These are phyloP conservation scores for Peromyscus leucopus DNA, from an alignment of 2,113 vertebrate species.

Conservation along the genomic window DNA sequence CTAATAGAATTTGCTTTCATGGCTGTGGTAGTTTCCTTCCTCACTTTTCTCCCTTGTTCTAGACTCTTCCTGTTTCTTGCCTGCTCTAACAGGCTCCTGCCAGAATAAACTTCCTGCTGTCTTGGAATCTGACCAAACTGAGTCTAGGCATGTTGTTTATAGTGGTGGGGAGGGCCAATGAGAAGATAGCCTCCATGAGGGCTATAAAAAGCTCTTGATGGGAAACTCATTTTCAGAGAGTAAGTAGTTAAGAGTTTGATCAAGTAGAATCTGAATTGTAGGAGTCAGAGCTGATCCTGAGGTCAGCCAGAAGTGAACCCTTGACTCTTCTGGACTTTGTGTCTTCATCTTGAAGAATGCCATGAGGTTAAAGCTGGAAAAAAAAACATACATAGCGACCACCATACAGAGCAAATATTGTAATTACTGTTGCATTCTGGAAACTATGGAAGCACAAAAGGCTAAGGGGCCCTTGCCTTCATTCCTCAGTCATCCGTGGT, in stretches of 20 bases:
- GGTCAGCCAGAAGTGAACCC: not conserved
- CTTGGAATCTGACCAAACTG: constrained; percentile 37
- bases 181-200: constrained; percentile 10
- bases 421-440: not conserved
- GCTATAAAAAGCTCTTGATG: not conserved
- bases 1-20: not conserved
- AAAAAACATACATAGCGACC: not conserved
- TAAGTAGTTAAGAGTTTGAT: not conserved
- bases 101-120: constrained; percentile 73
- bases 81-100: constrained; percentile 51
- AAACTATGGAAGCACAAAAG: not conserved
- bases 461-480: not conserved
- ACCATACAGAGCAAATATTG: not conserved
- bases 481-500: not conserved
- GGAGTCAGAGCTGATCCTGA: not conserved
- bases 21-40: constrained; percentile 34
- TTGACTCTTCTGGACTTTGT: not conserved
- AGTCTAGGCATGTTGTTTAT: constrained; percentile 54
- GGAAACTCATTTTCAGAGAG: constrained; percentile 26
- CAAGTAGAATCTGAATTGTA: not conserved
- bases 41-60: constrained; percentile 58
- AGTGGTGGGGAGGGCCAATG: not conserved
- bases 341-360: not conserved
- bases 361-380: not conserved
- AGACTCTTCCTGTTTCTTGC: constrained; percentile 71